Evolutionary conservation across 2,113 vertebrate genomes (phyloP).

Genomic region (Atlantisia rogersi): DNA sequence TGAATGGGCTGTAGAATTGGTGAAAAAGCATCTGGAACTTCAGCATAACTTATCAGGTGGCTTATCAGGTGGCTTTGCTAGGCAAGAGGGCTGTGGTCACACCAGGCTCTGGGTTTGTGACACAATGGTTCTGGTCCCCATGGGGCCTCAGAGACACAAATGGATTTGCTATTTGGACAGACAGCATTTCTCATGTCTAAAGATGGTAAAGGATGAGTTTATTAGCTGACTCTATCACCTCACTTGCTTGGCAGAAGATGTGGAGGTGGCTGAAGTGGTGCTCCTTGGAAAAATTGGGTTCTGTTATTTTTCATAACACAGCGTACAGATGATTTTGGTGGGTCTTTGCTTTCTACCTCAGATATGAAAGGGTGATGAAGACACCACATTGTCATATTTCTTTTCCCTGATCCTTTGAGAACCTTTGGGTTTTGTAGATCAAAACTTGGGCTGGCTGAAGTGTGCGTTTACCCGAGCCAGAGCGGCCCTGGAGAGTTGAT

Average conservation of each 20-base stretch:
- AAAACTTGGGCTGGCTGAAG: background rate
- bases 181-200: background rate
- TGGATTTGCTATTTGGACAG: background rate
- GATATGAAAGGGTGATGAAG: no score
- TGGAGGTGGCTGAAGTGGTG: background rate
- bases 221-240: background rate
- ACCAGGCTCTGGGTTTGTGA: background rate
- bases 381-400: accelerated
- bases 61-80: background rate
- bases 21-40: background rate
- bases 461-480: background rate
- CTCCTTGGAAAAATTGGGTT: background rate
- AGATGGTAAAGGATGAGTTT: background rate
- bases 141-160: background rate
- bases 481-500: background rate
- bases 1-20: background rate
- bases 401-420: background rate
- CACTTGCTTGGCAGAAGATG: background rate
- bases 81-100: background rate
- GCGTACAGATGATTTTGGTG: background rate
- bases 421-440: background rate
- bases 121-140: background rate
- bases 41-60: background rate
- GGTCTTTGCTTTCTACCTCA: background rate
- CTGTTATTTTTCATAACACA: background rate